phyloP scores from a whole-genome alignment of 2,888 invertebrate genomes.

The Cantharis rustica region DNA sequence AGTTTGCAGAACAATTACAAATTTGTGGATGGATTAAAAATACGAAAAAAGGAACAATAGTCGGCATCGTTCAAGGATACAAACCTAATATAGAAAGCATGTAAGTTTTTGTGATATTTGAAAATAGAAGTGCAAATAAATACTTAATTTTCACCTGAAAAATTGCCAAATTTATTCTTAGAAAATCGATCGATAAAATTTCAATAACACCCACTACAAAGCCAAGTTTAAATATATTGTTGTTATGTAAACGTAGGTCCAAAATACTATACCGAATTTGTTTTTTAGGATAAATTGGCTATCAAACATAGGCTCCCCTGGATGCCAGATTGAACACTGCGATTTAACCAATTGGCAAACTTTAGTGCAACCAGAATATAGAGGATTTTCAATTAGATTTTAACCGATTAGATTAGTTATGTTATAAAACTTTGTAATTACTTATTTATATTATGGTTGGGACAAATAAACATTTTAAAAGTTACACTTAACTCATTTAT shows the following conservation, averaged over 20 bases:
- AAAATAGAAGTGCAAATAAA: background rate
- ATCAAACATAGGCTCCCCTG: slow-evolving; percentile 80
- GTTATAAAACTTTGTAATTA: background rate
- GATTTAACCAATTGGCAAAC: slow-evolving; percentile 83
- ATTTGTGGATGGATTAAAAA: slow-evolving; percentile 93
- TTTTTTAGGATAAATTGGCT: slow-evolving; percentile 80
- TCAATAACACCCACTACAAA: background rate
- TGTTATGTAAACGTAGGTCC: background rate
- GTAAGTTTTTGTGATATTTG: slow-evolving; percentile 47
- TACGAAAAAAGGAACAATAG: slow-evolving; percentile 83
- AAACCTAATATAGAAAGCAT: slow-evolving; percentile 79
- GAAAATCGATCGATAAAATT: background rate
- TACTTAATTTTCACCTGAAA: background rate
- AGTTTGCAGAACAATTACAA: slow-evolving; percentile 73
- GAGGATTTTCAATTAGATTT: slow-evolving; percentile 82
- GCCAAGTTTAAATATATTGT: background rate
- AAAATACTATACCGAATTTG: too few species aligned
- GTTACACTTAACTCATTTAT: too few species aligned
- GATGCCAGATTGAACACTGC: slow-evolving; percentile 81
- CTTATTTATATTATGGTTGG: background rate
- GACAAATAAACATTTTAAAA: background rate
- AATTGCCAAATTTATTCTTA: background rate
- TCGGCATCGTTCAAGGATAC: slow-evolving; percentile 87
- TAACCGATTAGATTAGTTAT: slow-evolving; percentile 45
- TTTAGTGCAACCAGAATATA: slow-evolving; percentile 68